Conservation (phyloP, 2,113 vertebrate genomes). For the Piaya cayana region DNA sequence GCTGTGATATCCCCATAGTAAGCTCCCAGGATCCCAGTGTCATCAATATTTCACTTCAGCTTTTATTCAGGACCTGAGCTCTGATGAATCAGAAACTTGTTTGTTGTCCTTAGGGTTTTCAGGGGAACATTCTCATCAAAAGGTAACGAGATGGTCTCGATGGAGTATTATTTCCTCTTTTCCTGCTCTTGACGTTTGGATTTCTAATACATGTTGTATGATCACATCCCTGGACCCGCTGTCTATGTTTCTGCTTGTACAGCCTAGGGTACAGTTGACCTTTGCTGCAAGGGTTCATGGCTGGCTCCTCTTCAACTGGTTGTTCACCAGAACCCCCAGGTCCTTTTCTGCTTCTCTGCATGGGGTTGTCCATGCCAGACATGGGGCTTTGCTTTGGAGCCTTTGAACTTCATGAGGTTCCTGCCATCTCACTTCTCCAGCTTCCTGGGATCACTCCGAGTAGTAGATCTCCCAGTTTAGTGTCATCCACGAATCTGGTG, state of each 20-base stretch:
- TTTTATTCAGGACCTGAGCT: background rate
- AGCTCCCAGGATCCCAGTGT: background rate
- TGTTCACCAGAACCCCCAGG: background rate
- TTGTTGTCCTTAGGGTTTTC: background rate
- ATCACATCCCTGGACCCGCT: background rate
- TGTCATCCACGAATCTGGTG: background rate
- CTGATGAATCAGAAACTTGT: background rate
- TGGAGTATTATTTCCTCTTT: background rate
- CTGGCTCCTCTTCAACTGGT: background rate
- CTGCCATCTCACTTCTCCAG: background rate
- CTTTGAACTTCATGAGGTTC: background rate
- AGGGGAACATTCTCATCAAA: background rate
- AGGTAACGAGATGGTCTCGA: background rate
- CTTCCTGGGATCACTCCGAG: background rate
- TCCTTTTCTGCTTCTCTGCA: background rate
- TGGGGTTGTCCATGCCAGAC: background rate
- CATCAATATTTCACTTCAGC: background rate
- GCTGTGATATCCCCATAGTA: fast-evolving
- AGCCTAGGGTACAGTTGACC: background rate
- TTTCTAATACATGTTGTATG: background rate
- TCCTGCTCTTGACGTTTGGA: background rate
- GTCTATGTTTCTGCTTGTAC: background rate
- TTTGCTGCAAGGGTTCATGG: background rate
- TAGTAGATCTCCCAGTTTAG: background rate
- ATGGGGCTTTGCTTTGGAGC: background rate